A percentile compares a stretch with the other conserved stretches of the same genome.
Conservation (phyloP, 2,797 vertebrate genomes). For the Eptatretus atami region DNA sequence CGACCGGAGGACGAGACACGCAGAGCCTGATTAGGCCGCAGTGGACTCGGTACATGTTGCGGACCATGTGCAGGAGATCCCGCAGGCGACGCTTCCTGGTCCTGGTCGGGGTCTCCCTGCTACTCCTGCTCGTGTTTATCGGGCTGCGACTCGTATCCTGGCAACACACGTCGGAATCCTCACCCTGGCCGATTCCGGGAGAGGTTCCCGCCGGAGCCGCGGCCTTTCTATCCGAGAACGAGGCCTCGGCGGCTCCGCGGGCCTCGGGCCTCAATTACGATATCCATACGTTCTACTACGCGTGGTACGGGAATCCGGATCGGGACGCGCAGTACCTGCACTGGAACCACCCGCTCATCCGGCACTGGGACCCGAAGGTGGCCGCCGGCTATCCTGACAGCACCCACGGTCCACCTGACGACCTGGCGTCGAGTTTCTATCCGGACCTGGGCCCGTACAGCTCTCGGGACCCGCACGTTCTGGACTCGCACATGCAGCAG, state of each 20-base stretch:
- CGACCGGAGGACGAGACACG: no score
- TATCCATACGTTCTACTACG: slow-evolving; percentile 46
- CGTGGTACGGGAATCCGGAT: slow-evolving; percentile 34
- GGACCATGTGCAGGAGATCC: no score
- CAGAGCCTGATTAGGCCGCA: no score
- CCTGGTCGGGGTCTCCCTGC: no score
- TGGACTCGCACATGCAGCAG: slow-evolving; percentile 49
- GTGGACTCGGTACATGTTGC: no score
- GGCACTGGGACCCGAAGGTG: slow-evolving; percentile 62
- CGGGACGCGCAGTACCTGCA: slow-evolving; percentile 32
- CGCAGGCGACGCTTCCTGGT: no score
- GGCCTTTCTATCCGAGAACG: not conserved
- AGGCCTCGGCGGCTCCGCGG: not conserved
- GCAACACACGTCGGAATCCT: no score
- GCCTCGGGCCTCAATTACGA: slow-evolving; percentile 31
- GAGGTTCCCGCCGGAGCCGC: no score
- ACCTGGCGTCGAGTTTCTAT: slow-evolving; percentile 47
- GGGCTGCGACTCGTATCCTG: no score
- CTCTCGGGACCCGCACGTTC: slow-evolving; percentile 34
- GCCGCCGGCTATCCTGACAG: slow-evolving; percentile 52
- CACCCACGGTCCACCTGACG: slow-evolving; percentile 39
- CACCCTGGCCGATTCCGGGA: no score
- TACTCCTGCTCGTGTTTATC: no score
- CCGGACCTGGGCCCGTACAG: slow-evolving; percentile 43
- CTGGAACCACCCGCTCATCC: slow-evolving; percentile 54